Evolutionary conservation across 2,888 invertebrate genomes (phyloP).

Genomic region (Macrophya annulata): DNA sequence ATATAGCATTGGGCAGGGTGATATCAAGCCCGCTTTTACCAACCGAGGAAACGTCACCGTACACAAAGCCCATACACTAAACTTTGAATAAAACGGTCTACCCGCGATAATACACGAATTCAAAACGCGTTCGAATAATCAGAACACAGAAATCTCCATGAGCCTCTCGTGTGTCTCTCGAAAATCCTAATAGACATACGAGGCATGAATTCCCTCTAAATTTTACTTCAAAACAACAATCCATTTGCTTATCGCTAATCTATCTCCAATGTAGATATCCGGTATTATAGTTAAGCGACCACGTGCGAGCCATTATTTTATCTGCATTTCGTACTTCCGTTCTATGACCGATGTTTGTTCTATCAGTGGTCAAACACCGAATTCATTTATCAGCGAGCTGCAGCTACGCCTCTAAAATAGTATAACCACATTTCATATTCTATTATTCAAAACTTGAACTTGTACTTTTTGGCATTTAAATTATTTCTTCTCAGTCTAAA

Average conservation of each 20-base stretch:
- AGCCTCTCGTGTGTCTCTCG: not conserved
- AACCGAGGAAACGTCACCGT: conserved; percentile 48
- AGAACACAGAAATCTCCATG: not conserved
- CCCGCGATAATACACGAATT: conserved; percentile 56
- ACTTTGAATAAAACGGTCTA: conserved; percentile 58
- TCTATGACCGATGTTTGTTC: not conserved
- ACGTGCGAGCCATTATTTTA: not conserved
- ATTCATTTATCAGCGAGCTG: conserved; percentile 1
- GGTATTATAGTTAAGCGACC: not conserved
- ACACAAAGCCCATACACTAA: conserved; percentile 48
- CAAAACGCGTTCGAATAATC: conserved; percentile 52
- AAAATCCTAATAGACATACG: conserved; percentile 15
- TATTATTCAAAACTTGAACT: not conserved
- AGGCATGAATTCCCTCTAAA: conserved; percentile 24
- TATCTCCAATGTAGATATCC: conserved; percentile 44
- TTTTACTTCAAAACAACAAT: conserved; percentile 2
- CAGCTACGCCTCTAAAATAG: not conserved
- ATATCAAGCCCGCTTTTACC: conserved; percentile 64
- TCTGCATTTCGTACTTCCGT: not conserved
- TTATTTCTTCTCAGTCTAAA: not conserved
- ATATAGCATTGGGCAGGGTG: conserved; percentile 67
- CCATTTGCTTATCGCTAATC: conserved; percentile 43
- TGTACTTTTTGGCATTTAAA: not conserved
- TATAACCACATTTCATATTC: not conserved
- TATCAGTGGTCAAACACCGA: not conserved